phyloP scores from a whole-genome alignment of 2,113 vertebrate genomes.

The Chlorocebus sabaeus region DNA sequence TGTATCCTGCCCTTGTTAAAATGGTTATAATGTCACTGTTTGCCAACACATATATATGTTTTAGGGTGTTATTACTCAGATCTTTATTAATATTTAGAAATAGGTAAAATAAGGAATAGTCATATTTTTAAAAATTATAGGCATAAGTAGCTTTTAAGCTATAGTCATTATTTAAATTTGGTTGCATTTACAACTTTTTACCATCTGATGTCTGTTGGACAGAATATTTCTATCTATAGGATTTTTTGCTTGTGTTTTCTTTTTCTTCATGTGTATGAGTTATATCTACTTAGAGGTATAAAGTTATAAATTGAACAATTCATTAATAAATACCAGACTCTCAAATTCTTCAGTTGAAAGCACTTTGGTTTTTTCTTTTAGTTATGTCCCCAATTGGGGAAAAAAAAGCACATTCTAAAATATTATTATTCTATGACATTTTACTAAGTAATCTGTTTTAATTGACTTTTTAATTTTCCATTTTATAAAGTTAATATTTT shows the following conservation, averaged over 20 bases:
- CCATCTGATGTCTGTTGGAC: slow-evolving; percentile 19
- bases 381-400: not conserved
- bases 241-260: not conserved
- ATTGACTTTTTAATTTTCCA: not conserved
- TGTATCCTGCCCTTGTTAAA: not conserved
- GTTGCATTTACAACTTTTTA: slow-evolving; percentile 53
- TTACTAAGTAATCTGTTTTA: not conserved
- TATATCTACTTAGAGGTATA: slow-evolving; percentile 46
- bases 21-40: slow-evolving; percentile 15
- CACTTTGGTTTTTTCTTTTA: not conserved
- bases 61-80: not conserved
- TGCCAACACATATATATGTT: not conserved
- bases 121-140: not conserved
- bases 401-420: not conserved
- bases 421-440: not conserved
- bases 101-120: not conserved
- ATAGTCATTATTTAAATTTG: slow-evolving; percentile 28
- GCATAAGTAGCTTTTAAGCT: slow-evolving; percentile 4
- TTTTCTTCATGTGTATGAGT: slow-evolving; percentile 4
- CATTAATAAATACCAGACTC: not conserved
- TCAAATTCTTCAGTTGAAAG: slow-evolving; percentile 31
- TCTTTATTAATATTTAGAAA: slow-evolving; percentile 30
- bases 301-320: slow-evolving; percentile 49
- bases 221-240: slow-evolving; percentile 38
- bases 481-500: slow-evolving; percentile 26